phyloP scores from a whole-genome alignment of 2,888 invertebrate species.

The Drosophila helvetica region DNA sequence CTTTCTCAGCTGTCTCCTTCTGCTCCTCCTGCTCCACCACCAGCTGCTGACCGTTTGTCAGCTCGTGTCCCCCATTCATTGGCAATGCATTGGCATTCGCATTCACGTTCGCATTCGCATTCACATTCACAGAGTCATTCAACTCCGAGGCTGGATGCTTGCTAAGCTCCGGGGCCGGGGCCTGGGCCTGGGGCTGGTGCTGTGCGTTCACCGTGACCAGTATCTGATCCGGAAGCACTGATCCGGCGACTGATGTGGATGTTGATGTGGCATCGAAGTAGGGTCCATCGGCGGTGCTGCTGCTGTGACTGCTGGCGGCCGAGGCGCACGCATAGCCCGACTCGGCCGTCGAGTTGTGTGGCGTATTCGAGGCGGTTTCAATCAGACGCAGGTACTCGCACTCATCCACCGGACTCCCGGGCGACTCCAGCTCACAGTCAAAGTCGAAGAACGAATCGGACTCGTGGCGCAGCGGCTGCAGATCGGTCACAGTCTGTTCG shows the following conservation, averaged over 20 bases:
- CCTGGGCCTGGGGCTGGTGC: slow-evolving; percentile 29
- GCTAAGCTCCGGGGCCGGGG: slow-evolving; percentile 8
- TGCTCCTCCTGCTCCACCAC: slow-evolving; percentile 38
- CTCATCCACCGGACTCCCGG: slow-evolving; percentile 89
- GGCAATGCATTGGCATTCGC: slow-evolving; percentile 33
- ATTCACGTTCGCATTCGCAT: slow-evolving; percentile 23
- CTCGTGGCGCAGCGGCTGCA: slow-evolving; percentile 85
- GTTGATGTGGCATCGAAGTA: slow-evolving; percentile 84
- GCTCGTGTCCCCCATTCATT: slow-evolving; percentile 52
- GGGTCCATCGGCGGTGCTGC: slow-evolving; percentile 83
- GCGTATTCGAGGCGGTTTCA: slow-evolving; percentile 85
- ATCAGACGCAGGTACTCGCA: slow-evolving; percentile 85
- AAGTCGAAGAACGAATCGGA: slow-evolving; percentile 88
- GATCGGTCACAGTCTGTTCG: slow-evolving; percentile 83
- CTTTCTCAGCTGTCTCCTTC: slow-evolving; percentile 26
- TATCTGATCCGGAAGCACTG: slow-evolving; percentile 4
- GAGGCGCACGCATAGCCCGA: slow-evolving; percentile 85
- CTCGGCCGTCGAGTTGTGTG: slow-evolving; percentile 84
- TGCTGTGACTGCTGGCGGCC: slow-evolving; percentile 84
- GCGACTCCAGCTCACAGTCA: slow-evolving; percentile 88
- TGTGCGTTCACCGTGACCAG: slow-evolving; percentile 36
- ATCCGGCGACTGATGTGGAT: slow-evolving; percentile 57
- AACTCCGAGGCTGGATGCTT: slow-evolving; percentile 41
- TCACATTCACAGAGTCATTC: slow-evolving; percentile 37
- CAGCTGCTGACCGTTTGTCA: slow-evolving; percentile 65